Evolutionary conservation across 2,888 invertebrate genomes (phyloP).

Genomic region (Pterobdella sp.): DNA sequence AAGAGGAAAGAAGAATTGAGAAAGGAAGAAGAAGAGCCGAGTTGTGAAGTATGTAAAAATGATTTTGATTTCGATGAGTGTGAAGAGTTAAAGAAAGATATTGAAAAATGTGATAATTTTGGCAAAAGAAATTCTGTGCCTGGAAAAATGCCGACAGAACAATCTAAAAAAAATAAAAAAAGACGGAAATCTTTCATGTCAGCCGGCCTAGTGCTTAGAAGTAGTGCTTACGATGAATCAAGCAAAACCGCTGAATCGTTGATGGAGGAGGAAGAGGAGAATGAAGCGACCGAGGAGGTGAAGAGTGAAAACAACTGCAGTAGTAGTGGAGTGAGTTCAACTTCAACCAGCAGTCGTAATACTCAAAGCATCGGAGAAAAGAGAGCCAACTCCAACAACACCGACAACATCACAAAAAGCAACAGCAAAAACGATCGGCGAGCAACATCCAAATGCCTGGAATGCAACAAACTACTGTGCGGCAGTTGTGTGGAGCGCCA

Average conservation of each 20-base stretch:
- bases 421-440: constrained; percentile 3
- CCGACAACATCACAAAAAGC: constrained; percentile 16
- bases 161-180: too few species aligned
- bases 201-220: background rate
- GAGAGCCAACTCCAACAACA: constrained; percentile 6
- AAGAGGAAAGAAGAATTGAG: constrained; percentile 1
- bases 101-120: background rate
- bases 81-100: background rate
- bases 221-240: background rate
- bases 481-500: constrained; percentile 45
- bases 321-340: background rate
- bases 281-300: background rate
- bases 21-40: background rate
- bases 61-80: background rate
- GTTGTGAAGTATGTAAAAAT: background rate
- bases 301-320: background rate
- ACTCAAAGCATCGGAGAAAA: background rate
- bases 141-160: background rate
- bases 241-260: background rate
- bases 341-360: background rate
- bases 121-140: background rate
- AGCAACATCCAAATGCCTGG: constrained; percentile 47
- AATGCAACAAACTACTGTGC: constrained; percentile 48
- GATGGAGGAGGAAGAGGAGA: background rate
- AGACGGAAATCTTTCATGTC: background rate